phyloP scores from a whole-genome alignment of 2,113 vertebrate genomes.

The Crotophaga sulcirostris region DNA sequence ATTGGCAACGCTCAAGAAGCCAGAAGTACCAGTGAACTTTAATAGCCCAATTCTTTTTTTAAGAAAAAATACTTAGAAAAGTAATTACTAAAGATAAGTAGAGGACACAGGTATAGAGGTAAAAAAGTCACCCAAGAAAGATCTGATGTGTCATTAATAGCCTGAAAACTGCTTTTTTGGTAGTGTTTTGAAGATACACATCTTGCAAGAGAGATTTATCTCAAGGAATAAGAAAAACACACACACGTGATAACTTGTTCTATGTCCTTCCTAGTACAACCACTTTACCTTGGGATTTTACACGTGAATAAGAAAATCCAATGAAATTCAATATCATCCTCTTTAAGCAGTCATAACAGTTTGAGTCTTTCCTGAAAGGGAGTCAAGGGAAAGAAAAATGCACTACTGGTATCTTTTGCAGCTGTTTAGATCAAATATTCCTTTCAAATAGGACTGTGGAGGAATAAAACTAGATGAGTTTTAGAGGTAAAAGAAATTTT shows the following conservation, averaged over 20 bases:
- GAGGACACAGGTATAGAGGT: not conserved
- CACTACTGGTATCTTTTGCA: constrained; percentile 12
- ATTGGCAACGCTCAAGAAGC: not conserved
- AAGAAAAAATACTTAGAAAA: not conserved
- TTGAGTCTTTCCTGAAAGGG: constrained; percentile 13
- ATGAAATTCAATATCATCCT: constrained; percentile 36
- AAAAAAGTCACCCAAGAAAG: not conserved
- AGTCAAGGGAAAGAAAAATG: constrained; percentile 52
- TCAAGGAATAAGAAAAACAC: constrained; percentile 1
- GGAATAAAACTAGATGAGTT: not conserved
- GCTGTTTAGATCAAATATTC: constrained; percentile 1
- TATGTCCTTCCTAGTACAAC: not conserved
- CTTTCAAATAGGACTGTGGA: not conserved
- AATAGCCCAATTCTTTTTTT: not conserved
- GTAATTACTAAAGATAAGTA: not conserved
- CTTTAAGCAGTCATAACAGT: constrained; percentile 56
- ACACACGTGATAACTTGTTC: not conserved
- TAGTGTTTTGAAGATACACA: not conserved
- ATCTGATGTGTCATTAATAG: not conserved
- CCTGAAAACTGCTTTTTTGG: not conserved
- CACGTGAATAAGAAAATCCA: not conserved
- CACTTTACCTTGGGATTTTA: constrained; percentile 24
- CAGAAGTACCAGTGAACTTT: not conserved
- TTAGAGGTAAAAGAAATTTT: not conserved
- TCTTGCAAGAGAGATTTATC: not conserved